These are phyloP conservation scores for Morpho achilles DNA, from an alignment of 2,888 invertebrate species.

Conservation along the genomic window DNA sequence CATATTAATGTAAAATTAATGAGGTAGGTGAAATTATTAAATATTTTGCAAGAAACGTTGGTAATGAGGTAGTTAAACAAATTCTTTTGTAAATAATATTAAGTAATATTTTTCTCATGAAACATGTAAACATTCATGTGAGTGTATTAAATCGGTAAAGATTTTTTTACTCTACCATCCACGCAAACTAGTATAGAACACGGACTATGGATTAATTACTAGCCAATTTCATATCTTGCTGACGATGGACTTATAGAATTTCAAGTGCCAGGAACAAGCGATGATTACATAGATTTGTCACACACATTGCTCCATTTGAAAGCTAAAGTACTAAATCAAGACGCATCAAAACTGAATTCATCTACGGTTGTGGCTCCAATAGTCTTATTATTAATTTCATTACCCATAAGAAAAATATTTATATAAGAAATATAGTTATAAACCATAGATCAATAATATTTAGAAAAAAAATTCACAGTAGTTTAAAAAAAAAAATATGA, in stretches of 20 bases:
- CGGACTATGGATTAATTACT: constrained; percentile 26
- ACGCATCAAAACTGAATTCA: constrained; percentile 18
- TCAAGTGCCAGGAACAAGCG: constrained; percentile 31
- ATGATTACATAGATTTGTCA: constrained; percentile 1
- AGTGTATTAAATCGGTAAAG: constrained; percentile 2
- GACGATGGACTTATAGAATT: constrained; percentile 35
- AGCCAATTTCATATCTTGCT: constrained; percentile 31
- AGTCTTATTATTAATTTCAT: background rate
- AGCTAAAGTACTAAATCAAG: constrained; percentile 30
- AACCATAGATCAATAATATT: too few species aligned
- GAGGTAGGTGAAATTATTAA: too few species aligned
- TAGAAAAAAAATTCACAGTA: too few species aligned
- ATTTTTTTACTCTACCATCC: constrained; percentile 2
- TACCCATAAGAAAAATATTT: too few species aligned
- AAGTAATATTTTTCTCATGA: too few species aligned
- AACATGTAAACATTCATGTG: background rate
- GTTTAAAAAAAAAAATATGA: too few species aligned
- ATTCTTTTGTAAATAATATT: too few species aligned
- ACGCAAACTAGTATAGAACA: background rate
- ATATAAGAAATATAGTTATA: too few species aligned
- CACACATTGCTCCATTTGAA: background rate
- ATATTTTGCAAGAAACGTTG: too few species aligned
- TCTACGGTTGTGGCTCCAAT: constrained; percentile 29
- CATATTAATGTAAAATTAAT: too few species aligned
- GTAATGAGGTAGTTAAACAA: too few species aligned